Percentiles rank a stretch among this genome's conserved stretches.
Evolutionary conservation across 2,797 vertebrate species (phyloP).

Genomic region (Lacerta agilis): DNA sequence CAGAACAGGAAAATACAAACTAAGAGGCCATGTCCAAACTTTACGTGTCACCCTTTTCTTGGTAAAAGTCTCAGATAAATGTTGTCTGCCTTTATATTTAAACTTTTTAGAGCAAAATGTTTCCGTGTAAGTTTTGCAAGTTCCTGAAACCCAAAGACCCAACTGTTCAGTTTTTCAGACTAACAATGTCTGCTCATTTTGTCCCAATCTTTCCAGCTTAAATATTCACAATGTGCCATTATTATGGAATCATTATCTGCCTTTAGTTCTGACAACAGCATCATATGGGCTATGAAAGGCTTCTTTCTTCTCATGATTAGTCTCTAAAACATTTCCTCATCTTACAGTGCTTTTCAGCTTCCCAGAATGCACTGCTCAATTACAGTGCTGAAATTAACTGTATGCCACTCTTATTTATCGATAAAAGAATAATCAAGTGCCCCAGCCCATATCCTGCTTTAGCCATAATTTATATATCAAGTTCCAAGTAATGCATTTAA

Average conservation of each 20-base stretch:
- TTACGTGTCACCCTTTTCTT: conserved; percentile 31
- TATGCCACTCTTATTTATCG: conserved; percentile 83
- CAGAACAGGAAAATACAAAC: conserved; percentile 51
- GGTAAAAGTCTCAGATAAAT: conserved; percentile 59
- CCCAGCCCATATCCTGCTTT: conserved; percentile 79
- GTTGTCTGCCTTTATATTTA: conserved; percentile 64
- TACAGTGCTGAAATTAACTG: conserved; percentile 88
- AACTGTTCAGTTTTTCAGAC: conserved; percentile 82
- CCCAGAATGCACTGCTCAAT: conserved; percentile 89
- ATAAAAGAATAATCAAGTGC: conserved; percentile 85
- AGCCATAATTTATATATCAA: conserved; percentile 82
- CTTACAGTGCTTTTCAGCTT: conserved; percentile 84
- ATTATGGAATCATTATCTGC: conserved; percentile 92
- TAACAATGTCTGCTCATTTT: conserved; percentile 84
- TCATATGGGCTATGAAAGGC: conserved; percentile 88
- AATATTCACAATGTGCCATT: conserved; percentile 92
- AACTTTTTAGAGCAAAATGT: conserved; percentile 75
- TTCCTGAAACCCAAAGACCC: conserved; percentile 78
- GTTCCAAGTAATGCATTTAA: conserved; percentile 81
- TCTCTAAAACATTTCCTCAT: conserved; percentile 89
- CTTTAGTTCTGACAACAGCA: conserved; percentile 90
- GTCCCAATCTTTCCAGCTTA: conserved; percentile 85
- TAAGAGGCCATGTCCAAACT: conserved; percentile 59
- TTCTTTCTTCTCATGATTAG: conserved; percentile 92
- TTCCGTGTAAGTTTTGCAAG: conserved; percentile 67